A percentile compares a stretch with the other conserved stretches of the same genome.
phyloP scores from a whole-genome alignment of 2,113 vertebrate species.

The Tympanuchus pallidicinctus region DNA sequence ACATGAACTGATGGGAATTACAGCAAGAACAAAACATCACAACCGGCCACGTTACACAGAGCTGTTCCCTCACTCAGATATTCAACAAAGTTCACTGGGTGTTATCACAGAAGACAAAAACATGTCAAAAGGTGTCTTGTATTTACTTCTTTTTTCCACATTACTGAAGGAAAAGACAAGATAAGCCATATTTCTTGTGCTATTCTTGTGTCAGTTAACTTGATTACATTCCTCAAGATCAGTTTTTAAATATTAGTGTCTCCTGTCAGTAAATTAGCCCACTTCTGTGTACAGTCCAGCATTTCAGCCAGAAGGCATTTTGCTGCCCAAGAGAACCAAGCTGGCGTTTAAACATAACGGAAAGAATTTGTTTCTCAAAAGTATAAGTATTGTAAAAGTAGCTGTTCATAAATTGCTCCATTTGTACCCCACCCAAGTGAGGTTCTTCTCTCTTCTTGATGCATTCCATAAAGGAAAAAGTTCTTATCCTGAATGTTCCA shows the following conservation, averaged over 20 bases:
- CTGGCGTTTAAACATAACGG: neutral
- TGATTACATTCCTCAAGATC: neutral
- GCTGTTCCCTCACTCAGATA: neutral
- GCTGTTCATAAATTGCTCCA: neutral
- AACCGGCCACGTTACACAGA: neutral
- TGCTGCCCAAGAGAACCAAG: neutral
- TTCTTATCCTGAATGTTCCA: neutral
- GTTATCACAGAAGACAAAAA: neutral
- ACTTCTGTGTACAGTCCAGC: neutral
- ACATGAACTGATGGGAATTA: neutral
- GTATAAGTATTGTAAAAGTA: neutral
- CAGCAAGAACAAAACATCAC: neutral
- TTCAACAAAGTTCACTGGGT: neutral
- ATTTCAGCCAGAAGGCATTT: neutral
- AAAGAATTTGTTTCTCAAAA: neutral
- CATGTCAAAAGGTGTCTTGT: neutral
- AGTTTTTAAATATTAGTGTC: neutral
- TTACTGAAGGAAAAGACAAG: neutral
- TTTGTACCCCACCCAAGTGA: neutral
- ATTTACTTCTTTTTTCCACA: neutral
- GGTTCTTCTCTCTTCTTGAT: neutral
- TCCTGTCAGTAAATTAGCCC: neutral
- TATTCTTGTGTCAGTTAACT: neutral
- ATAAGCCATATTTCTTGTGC: neutral
- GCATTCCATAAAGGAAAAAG: neutral